Evolutionary conservation across 2,113 vertebrate species (phyloP), one percentile per base, ranked within the genome.

Genomic region (Budorcas taxicolor): DNA sequence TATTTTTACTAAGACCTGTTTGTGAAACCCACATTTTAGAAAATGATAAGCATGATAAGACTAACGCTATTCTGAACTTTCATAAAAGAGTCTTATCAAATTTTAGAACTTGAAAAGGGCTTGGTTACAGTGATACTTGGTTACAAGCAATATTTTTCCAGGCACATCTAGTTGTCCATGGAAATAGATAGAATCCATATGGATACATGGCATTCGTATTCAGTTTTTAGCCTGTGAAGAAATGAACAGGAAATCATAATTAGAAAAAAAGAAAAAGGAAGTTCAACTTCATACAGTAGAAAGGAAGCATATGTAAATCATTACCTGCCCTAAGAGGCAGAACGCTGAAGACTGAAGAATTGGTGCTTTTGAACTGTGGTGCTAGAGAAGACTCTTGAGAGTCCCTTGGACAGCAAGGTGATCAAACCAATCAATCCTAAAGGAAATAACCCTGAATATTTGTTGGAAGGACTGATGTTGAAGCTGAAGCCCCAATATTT

Each of bases 141-240:
- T 55, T 60, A 58, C 19, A 91, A 92, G 5, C 36, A 43, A 7
- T 53, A 19, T 95, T 60, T 95, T 95, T 36, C 40, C 40, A 82
- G 33, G 40, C 25, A 15, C 33, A 29, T 96, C 83, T 76, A 3
- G 8, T 67, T 95, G 52, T 29, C 27, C 50, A n/a, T 58, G 43
- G 90, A 94, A 85, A 86, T 31, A 85, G 21, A 86, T 23, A 81
- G 17, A 50, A 57, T 94, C 62, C 43, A 33, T 47, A 60, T 64
- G 86, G 23, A 81, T 87, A 93, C 17, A 31, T 0, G 23, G 64
- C 58, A 64, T 90, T 78, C 27, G 36, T 36, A 64, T 88, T 98
- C 94, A 94, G 53, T 67, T 87, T 94, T 96, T 92, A 90, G 36
- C 67, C 98, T 97, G 92, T 96, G 57, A 95, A 94, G 82, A 82